Conservation (phyloP, 2,797 vertebrate genomes). For the Momotus momota region DNA sequence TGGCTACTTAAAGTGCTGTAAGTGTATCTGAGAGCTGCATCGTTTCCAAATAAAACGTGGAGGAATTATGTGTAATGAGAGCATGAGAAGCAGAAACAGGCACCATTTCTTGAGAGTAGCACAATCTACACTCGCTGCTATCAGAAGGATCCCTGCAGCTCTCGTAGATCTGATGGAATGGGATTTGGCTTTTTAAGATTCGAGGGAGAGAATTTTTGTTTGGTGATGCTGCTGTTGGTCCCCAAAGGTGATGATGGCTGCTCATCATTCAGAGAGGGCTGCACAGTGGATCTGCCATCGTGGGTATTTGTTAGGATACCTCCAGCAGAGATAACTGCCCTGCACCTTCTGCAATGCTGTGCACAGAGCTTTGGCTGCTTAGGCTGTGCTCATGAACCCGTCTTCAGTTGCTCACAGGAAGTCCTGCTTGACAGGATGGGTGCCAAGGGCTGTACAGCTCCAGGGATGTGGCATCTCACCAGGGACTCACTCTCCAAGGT, state of each 20-base stretch:
- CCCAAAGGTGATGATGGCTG: not conserved
- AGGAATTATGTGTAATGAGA: not conserved
- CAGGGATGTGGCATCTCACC: not conserved
- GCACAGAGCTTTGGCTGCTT: not conserved
- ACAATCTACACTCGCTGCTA: not conserved
- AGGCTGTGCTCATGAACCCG: fast-evolving
- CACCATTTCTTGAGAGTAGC: not conserved
- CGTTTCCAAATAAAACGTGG: not conserved
- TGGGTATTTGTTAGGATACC: not conserved
- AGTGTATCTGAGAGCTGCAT: not conserved
- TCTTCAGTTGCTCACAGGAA: not conserved
- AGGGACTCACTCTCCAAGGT: fast-evolving
- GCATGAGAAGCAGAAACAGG: not conserved
- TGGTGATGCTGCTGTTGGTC: not conserved
- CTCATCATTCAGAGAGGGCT: not conserved
- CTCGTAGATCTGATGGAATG: not conserved
- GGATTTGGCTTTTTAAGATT: not conserved
- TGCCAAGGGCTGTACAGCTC: not conserved
- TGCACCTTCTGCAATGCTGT: not conserved
- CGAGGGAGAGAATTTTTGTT: not conserved
- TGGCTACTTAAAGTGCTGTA: not conserved
- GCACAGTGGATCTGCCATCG: not conserved
- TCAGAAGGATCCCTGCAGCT: not conserved
- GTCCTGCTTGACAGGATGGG: fast-evolving
- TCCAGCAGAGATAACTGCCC: not conserved